Base-by-base conservation (phyloP, 2,797 vertebrate species). In the Falco columbarius region DNA sequence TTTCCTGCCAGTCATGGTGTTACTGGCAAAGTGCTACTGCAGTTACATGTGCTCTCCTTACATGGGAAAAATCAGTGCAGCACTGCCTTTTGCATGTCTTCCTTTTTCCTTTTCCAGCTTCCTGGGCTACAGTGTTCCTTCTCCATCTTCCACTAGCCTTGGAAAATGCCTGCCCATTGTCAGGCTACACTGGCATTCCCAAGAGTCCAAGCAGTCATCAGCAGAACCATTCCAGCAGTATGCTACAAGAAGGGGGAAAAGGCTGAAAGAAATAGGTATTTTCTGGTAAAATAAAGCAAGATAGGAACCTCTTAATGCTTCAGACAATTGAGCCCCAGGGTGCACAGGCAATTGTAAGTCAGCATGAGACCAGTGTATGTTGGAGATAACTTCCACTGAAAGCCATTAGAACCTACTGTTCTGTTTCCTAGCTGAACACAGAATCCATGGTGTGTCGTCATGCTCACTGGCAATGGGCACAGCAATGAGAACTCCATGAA, bases 81-180 rank as follows among this genome's bases (percentile, higher is more conserved):
- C n/a, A 17, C 23, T 66, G 18, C 34, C 26, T 86, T 63, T 21
- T 9, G 9, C 5, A 6, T 2, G 3, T 2, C 3, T 6, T 2
- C 3, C 5, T 38, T 75, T 26, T 88, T 55, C 12, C 21, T 79
- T 51, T 63, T 67, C 44, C 30, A 91, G 51, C 30, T 34, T 84
- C 22, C 27, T 27, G 29, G 11, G 27, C 34, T 56, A 12, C 5
- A 22, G 21, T 32, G 46, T 65, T 38, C 46, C 19, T 68, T 75
- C 36, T 75, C 4, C 44, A 13, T 34, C 27, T 54, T 80, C 38
- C 63, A 29, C 5, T 58, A 85, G n/a, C 54, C 59, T 73, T 66
- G 59, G 47, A 77, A 89, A 73, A 81, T 47, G 30, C 58, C 36
- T 40, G 2, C n/a, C 29, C 66, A 52, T 70, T 84, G 47, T 44